Conservation (phyloP, 2,888 invertebrate species). For the Tenthredo distinguenda region DNA sequence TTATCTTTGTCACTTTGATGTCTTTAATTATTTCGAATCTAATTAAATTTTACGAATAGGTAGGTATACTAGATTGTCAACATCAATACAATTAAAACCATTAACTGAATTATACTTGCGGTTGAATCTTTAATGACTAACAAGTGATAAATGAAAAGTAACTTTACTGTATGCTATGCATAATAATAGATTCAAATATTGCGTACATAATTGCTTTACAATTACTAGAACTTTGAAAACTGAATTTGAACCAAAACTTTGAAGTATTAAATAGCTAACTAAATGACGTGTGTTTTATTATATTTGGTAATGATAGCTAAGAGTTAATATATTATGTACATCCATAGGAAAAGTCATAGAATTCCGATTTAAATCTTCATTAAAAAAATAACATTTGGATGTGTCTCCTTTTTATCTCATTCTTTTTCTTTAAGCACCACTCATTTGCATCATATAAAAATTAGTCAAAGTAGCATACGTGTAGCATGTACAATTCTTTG, state of each 20-base stretch:
- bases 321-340: conserved; percentile 28
- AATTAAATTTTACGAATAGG: not conserved
- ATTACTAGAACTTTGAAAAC: not conserved
- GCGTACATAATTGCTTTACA: not conserved
- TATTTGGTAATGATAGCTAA: conserved; percentile 48
- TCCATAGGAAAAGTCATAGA: conserved; percentile 10
- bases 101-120: not conserved
- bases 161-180: not conserved
- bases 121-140: not conserved
- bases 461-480: conserved; percentile 66
- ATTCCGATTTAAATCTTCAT: conserved; percentile 19
- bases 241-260: conserved; percentile 3
- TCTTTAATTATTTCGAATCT: not conserved
- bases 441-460: not conserved
- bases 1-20: conserved; percentile 36
- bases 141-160: not conserved
- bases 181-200: not conserved
- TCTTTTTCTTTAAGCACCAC: conserved; percentile 54
- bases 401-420: not conserved
- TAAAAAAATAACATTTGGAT: conserved; percentile 29
- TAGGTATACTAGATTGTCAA: conserved; percentile 4
- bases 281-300: conserved; percentile 6
- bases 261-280: not conserved
- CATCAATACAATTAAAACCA: not conserved
- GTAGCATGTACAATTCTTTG: conserved; percentile 66